A percentile compares a stretch with the other conserved stretches of the same genome.
Conservation (phyloP, 2,797 vertebrate species). For the Falco concolor region DNA sequence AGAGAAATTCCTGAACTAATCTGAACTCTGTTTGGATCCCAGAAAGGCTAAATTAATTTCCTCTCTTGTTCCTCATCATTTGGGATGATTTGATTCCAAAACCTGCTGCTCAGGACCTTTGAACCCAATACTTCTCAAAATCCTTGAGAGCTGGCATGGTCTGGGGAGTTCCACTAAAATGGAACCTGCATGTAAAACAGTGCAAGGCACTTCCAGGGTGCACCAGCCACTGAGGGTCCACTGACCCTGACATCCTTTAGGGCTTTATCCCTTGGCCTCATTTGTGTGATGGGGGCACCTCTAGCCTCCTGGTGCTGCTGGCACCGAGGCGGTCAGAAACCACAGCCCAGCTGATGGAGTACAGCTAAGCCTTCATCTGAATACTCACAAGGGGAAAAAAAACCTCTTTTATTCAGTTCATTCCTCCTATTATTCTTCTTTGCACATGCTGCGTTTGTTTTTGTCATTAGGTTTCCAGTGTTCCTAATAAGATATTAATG, state of each 20-base stretch:
- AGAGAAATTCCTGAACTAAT: neutral
- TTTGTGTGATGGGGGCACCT: neutral
- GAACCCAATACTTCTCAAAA: neutral
- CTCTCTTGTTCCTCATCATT: neutral
- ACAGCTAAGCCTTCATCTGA: constrained; percentile 18
- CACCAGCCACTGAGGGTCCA: neutral
- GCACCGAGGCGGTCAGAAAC: neutral
- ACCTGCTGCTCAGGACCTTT: neutral
- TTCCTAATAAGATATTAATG: constrained; percentile 67
- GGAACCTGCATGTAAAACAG: neutral
- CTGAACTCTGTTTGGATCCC: neutral
- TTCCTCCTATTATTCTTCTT: constrained; percentile 32
- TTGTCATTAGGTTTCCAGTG: constrained; percentile 59
- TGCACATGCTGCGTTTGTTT: constrained; percentile 55
- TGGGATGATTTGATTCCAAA: neutral
- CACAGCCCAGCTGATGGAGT: neutral
- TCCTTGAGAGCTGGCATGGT: neutral
- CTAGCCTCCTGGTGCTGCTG: neutral
- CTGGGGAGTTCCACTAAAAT: neutral
- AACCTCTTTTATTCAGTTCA: constrained; percentile 1
- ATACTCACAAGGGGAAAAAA: neutral
- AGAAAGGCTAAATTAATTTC: neutral
- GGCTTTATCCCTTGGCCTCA: neutral
- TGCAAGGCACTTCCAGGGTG: neutral
- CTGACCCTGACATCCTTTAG: neutral